phyloP scores from a whole-genome alignment of 2,113 vertebrate genomes.

The Rana temporaria region DNA sequence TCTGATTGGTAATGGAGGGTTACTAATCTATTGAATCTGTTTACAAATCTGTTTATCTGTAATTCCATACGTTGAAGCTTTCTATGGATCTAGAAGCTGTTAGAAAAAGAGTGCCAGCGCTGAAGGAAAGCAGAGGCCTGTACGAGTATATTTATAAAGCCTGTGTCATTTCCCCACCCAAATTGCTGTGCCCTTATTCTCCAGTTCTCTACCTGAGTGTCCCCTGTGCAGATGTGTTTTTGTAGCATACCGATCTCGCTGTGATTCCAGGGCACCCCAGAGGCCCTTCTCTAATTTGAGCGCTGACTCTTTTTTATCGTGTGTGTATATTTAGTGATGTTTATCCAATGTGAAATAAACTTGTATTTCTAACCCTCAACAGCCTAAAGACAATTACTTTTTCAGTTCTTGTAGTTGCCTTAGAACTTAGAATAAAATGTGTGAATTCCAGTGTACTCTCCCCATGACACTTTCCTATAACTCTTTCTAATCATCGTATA shows the following conservation, averaged over 20 bases:
- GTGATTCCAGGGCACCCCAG: conserved; percentile 34
- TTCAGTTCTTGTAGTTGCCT: not conserved
- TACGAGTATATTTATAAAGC: not conserved
- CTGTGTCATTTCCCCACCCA: not conserved
- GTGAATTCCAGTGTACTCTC: conserved; percentile 5
- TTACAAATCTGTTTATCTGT: too few relatives aligned
- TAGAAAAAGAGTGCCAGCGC: too few relatives aligned
- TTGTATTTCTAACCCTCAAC: conserved; percentile 44
- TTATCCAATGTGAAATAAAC: conserved; percentile 50
- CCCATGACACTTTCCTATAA: conserved; percentile 24
- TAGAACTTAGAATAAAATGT: not conserved
- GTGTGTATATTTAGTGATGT: conserved; percentile 46
- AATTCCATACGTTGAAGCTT: not conserved
- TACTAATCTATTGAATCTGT: too few relatives aligned
- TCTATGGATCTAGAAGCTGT: not conserved
- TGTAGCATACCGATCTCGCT: conserved; percentile 56
- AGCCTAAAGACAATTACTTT: not conserved
- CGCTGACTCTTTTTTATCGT: conserved; percentile 41
- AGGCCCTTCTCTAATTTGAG: conserved; percentile 11
- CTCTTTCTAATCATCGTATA: conserved; percentile 22
- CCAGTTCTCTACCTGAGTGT: conserved; percentile 8
- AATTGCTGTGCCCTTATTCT: not conserved
- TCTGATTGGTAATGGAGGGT: too few relatives aligned
- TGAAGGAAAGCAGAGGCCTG: too few relatives aligned
- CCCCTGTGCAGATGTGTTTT: conserved; percentile 39